These are phyloP conservation scores for Mizuhopecten yessoensis DNA, from an alignment of 1,140 invertebrate genomes.

Conservation along the genomic window DNA sequence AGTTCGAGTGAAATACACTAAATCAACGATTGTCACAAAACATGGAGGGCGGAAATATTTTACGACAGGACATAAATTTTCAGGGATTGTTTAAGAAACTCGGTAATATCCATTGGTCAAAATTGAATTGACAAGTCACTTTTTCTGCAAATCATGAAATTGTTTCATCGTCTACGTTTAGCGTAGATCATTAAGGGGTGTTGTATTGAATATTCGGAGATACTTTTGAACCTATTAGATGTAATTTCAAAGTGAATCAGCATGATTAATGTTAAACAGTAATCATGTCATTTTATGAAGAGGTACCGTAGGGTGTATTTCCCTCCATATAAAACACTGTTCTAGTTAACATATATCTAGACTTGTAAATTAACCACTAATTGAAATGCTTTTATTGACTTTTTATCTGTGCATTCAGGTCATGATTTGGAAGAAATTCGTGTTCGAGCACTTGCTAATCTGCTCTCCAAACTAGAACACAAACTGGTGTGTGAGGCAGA, in stretches of 20 bases:
- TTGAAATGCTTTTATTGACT: no score
- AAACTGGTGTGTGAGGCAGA: slow-evolving; percentile 81
- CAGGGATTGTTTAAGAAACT: slow-evolving; percentile 76
- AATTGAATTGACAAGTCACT: neutral
- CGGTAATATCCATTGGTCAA: no score
- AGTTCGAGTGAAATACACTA: neutral
- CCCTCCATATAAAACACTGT: no score
- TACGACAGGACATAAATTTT: slow-evolving; percentile 76
- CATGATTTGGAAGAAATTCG: slow-evolving; percentile 82
- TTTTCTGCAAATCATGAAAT: neutral
- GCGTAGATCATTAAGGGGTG: no score
- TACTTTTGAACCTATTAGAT: no score
- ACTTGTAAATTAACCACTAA: no score
- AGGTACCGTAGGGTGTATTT: no score
- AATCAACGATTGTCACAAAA: slow-evolving; percentile 53
- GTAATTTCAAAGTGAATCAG: no score
- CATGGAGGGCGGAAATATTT: slow-evolving; percentile 27
- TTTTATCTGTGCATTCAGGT: slow-evolving; percentile 69
- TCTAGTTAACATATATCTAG: no score
- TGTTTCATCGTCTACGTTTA: neutral
- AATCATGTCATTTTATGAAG: no score
- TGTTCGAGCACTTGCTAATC: slow-evolving; percentile 79
- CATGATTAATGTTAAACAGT: no score
- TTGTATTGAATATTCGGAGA: no score
- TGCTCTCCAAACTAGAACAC: slow-evolving; percentile 81